These are phyloP conservation scores for Pseudomyrmex cubaensis DNA, from an alignment of 1,140 invertebrate species.

Conservation along the genomic window DNA sequence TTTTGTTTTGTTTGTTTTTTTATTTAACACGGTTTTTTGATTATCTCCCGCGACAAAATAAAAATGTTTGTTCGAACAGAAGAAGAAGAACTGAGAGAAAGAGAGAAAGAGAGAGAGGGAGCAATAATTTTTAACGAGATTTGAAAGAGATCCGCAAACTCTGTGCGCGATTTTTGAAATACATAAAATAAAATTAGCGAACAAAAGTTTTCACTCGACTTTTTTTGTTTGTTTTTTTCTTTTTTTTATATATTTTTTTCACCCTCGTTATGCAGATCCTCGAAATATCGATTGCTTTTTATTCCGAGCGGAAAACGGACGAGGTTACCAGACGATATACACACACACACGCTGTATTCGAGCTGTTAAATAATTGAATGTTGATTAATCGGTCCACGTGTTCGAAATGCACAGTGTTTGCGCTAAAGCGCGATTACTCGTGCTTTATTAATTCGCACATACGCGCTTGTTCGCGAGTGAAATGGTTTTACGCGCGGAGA, in stretches of 20 bases:
- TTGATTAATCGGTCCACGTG: background rate
- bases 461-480: background rate
- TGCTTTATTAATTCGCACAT: background rate
- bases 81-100: too few relatives aligned
- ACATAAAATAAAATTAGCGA: background rate
- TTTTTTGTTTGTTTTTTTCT: too few relatives aligned
- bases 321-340: conserved; percentile 29
- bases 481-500: background rate
- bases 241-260: background rate
- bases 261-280: conserved; percentile 25
- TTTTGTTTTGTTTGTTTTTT: too few relatives aligned
- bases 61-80: too few relatives aligned
- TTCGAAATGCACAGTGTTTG: background rate
- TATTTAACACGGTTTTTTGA: too few relatives aligned
- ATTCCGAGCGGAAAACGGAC: conserved; percentile 8
- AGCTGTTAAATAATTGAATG: conserved; percentile 13
- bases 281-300: conserved; percentile 16
- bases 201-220: background rate
- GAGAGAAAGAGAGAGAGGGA: background rate
- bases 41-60: too few relatives aligned
- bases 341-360: background rate
- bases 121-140: background rate
- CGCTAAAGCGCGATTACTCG: conserved; percentile 8
- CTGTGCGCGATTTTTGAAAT: background rate
- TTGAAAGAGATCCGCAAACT: background rate